Base-by-base conservation (phyloP, 2,113 vertebrate species). In the Psittacara wagleri region DNA sequence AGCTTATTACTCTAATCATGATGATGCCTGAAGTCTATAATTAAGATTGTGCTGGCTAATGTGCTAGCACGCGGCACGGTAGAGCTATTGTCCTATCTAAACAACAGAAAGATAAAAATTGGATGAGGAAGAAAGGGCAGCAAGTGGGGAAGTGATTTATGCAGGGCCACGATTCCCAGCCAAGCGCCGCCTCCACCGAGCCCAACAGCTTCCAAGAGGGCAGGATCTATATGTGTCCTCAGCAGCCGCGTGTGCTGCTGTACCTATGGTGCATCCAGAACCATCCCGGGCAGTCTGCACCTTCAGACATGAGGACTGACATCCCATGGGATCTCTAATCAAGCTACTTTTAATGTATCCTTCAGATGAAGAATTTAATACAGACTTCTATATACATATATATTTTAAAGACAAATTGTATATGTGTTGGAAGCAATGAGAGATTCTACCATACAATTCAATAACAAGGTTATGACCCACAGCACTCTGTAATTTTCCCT, bases 31-130 rank as follows among this genome's bases (percentile, higher is more conserved):
- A 92, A 95, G 95, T 95, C 95, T 93, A 77, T 96, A 96, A 97
- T 96, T 97, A 96, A 96, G 95, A 92, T 95, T 96, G 83, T 92
- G 95, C 95, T 94, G 86, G 94, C 90, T 97, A 96, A 96, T 96
- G 93, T 91, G 44, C 62, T 79, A 72, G 83, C 89, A 88, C 51
- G 4, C 6, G 9, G 91, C 41, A 0, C 72, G 83, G 94, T 91
- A 86, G 89, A 82, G 77, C 94, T 81, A 92, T 95, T 94, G 95
- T 97, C 89, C 94, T 94, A 41, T 92, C 93, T 92, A 81, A 95
- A 91, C 91, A 94, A 81, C 80, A 54, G 66, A 28, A 39, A 95
- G 95, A 95, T 92, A 89, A 91, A 86, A 94, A 82, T 10, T 29
- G 83, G 80, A 64, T 27, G 83, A 89, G 77, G 69, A 66, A 88